A percentile compares a stretch with the other conserved stretches of the same genome.
phyloP scores from a whole-genome alignment of 30 jellyfish, hydroid and myxozoan genomes.

The Hydractinia echinata region DNA sequence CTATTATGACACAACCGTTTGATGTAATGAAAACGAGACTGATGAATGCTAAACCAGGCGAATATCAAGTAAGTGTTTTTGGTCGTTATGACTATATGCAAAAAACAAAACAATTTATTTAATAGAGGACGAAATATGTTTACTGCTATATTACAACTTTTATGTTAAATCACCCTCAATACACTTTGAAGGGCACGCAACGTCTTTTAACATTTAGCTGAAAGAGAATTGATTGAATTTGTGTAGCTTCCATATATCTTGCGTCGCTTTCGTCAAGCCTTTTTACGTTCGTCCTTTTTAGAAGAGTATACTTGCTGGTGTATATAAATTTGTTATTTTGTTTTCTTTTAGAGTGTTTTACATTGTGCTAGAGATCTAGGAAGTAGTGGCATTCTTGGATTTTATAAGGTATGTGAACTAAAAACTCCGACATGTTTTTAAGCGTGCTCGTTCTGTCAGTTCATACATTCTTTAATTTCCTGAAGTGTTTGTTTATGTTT shows the following conservation, averaged over 20 bases:
- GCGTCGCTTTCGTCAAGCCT: no score
- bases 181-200: background rate
- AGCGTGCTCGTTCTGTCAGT: no score
- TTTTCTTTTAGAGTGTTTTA: conserved; percentile 47
- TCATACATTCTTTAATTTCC: no score
- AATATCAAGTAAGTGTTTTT: conserved; percentile 60
- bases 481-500: no score
- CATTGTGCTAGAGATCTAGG: conserved; percentile 75
- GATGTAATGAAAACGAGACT: conserved; percentile 97
- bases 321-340: background rate
- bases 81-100: no score
- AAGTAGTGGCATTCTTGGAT: conserved; percentile 73
- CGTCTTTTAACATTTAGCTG: no score
- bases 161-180: background rate
- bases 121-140: no score
- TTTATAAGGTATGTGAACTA: conserved; percentile 48
- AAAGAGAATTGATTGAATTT: no score
- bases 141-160: background rate
- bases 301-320: no score
- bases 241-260: no score
- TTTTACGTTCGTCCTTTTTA: background rate
- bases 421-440: no score
- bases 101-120: no score
- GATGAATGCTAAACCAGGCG: conserved; percentile 96
- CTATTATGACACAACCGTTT: conserved; percentile 84